Evolutionary conservation across 2,888 invertebrate genomes (phyloP).

Genomic region (Anthrax anthrax): DNA sequence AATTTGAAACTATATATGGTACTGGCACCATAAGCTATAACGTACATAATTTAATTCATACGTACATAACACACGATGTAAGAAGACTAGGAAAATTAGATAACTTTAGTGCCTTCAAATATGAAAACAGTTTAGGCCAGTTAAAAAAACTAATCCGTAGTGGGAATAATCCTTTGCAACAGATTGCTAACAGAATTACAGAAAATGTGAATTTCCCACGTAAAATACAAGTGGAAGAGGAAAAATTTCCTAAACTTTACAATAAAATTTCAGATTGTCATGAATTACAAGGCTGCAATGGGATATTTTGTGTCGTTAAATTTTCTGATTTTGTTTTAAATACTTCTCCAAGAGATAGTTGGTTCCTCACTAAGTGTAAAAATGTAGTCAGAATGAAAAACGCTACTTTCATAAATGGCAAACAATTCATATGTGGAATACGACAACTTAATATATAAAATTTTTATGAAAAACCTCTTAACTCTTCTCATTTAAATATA

Average conservation of each 20-base stretch:
- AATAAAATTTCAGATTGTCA: not conserved
- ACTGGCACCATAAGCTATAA: conserved; percentile 12
- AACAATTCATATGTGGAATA: not conserved
- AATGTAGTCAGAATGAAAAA: not conserved
- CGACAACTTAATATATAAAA: not conserved
- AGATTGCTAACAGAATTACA: conserved; percentile 10
- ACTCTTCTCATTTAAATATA: conserved; percentile 10
- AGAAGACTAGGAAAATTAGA: conserved; percentile 8
- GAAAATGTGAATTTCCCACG: conserved; percentile 1
- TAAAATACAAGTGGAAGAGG: not conserved
- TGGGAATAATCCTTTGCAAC: conserved; percentile 11
- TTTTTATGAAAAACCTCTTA: conserved; percentile 5
- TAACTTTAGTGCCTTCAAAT: conserved; percentile 10
- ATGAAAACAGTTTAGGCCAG: not conserved
- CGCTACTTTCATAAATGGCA: not conserved
- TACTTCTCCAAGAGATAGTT: not conserved
- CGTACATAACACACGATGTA: conserved; percentile 11
- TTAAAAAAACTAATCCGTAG: conserved; percentile 6
- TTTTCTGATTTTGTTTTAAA: conserved; percentile 3
- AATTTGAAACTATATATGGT: conserved; percentile 11
- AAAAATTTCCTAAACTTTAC: not conserved
- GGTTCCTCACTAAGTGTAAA: not conserved
- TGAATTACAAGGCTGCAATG: not conserved
- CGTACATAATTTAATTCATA: conserved; percentile 13
- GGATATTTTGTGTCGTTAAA: conserved; percentile 7